Base-by-base conservation (phyloP, 1,140 invertebrate genomes). In the Drosophila busckii region DNA sequence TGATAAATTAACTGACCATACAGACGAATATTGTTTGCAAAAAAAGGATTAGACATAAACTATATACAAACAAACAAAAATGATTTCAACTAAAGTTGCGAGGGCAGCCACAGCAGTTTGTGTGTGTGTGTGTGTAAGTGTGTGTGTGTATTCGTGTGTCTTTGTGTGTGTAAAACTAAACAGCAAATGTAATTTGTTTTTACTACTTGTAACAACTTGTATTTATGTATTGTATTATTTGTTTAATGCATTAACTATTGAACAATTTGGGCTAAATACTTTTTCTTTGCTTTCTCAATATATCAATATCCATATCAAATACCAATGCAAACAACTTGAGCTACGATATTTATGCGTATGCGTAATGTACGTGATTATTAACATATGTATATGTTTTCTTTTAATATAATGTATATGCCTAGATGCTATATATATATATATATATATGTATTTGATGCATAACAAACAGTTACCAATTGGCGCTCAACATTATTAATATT, bases 1-100 rank as follows among this genome's bases (percentile, higher is more conserved):
- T 68, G 64, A 78, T 58, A 63, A 75, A 73, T 69, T 73, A 73
- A 75, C 64, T 69, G 59, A 68, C 52, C 65, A 25, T 53, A n/a
- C n/a, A n/a, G n/a, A n/a, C n/a, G n/a, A n/a, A n/a, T n/a, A n/a
- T n/a, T n/a, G n/a, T n/a, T n/a, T n/a, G n/a, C n/a, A n/a, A n/a
- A n/a, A n/a, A n/a, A n/a, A n/a, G n/a, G n/a, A n/a, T n/a, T n/a
- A n/a, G n/a, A n/a, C n/a, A n/a, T n/a, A n/a, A n/a, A n/a, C n/a
- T n/a, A n/a, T n/a, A n/a, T n/a, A n/a, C n/a, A n/a, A n/a, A n/a
- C n/a, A n/a, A n/a, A n/a, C n/a, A n/a, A n/a, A n/a, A n/a, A n/a
- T n/a, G n/a, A n/a, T n/a, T n/a, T n/a, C n/a, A n/a, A n/a, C n/a
- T n/a, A n/a, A n/a, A n/a, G n/a, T n/a, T n/a, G n/a, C n/a, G n/a